These are phyloP conservation scores for Helicoverpa armigera DNA, from an alignment of 1,140 invertebrate species.

Conservation along the genomic window DNA sequence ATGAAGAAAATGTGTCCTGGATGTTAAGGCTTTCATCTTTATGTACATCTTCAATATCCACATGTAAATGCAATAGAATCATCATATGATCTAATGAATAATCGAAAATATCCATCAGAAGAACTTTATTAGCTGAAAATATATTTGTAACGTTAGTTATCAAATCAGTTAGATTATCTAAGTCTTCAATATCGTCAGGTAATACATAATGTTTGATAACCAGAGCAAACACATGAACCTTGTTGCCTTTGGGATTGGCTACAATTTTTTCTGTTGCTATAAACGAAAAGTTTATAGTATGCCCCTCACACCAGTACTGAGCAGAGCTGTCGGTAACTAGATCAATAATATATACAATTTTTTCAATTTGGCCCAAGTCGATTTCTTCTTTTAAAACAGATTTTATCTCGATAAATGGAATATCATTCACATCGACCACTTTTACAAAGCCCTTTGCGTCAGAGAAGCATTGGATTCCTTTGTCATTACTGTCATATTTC, in stretches of 20 bases:
- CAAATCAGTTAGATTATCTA: conserved; percentile 55
- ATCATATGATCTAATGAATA: conserved; percentile 61
- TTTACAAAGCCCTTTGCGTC: conserved; percentile 74
- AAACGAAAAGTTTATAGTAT: conserved; percentile 75
- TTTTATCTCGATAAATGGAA: conserved; percentile 57
- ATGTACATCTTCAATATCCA: conserved; percentile 58
- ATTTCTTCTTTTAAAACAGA: conserved; percentile 38
- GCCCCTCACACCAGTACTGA: conserved; percentile 81
- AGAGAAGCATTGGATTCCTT: conserved; percentile 79
- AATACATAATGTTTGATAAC: conserved; percentile 61
- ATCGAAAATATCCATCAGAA: conserved; percentile 75
- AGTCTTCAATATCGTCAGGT: conserved; percentile 55
- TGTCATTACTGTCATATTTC: conserved; percentile 73
- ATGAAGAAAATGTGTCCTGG: conserved; percentile 56
- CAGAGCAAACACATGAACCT: conserved; percentile 76
- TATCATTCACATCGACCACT: conserved; percentile 67
- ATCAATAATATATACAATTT: conserved; percentile 69
- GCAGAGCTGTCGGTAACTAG: conserved; percentile 72
- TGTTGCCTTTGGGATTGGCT: conserved; percentile 71
- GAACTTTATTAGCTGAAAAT: conserved; percentile 68
- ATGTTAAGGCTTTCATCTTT: conserved; percentile 61
- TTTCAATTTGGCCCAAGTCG: conserved; percentile 58
- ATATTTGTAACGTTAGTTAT: conserved; percentile 62
- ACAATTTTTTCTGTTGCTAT: conserved; percentile 74
- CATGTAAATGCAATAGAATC: conserved; percentile 72